phyloP scores from a whole-genome alignment of 2,888 invertebrate species.

The Drosophila picticornis region DNA sequence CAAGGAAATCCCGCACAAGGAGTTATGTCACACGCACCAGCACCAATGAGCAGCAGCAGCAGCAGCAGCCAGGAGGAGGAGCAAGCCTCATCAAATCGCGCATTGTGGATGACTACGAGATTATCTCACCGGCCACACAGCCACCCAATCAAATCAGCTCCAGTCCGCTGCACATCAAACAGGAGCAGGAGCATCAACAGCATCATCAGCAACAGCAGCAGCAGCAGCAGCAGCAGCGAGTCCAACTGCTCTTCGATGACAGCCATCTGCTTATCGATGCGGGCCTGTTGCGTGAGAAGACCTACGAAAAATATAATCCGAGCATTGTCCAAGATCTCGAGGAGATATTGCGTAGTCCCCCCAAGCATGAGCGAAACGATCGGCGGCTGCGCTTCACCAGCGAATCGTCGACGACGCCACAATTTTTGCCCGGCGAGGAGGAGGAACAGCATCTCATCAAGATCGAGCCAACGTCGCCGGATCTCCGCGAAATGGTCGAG shows the following conservation, averaged over 20 bases:
- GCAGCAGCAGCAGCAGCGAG: constrained; percentile 59
- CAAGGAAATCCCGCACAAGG: constrained; percentile 87
- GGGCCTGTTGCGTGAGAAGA: constrained; percentile 80
- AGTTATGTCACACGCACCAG: constrained; percentile 86
- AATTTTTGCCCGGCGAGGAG: constrained; percentile 78
- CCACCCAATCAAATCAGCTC: constrained; percentile 83
- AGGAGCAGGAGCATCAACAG: constrained; percentile 72
- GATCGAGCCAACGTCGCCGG: constrained; percentile 82
- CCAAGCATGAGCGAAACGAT: constrained; percentile 78
- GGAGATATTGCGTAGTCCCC: constrained; percentile 84
- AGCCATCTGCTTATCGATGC: constrained; percentile 82
- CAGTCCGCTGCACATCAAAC: constrained; percentile 82
- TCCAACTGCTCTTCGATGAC: constrained; percentile 83
- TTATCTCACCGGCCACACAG: constrained; percentile 81
- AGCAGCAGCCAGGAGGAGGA: constrained; percentile 53
- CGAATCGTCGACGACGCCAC: constrained; percentile 80
- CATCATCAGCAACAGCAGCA: constrained; percentile 13
- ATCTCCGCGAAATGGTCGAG: constrained; percentile 80
- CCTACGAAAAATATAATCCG: constrained; percentile 83
- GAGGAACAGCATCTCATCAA: constrained; percentile 76
- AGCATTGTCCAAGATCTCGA: constrained; percentile 85
- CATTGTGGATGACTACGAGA: constrained; percentile 83
- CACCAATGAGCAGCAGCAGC: constrained; percentile 39
- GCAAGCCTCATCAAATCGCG: constrained; percentile 49
- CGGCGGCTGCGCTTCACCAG: constrained; percentile 81